Percentiles rank a stretch among this genome's conserved stretches.
Conservation (phyloP, 2,797 vertebrate genomes). For the Crocodylus rhombifer region DNA sequence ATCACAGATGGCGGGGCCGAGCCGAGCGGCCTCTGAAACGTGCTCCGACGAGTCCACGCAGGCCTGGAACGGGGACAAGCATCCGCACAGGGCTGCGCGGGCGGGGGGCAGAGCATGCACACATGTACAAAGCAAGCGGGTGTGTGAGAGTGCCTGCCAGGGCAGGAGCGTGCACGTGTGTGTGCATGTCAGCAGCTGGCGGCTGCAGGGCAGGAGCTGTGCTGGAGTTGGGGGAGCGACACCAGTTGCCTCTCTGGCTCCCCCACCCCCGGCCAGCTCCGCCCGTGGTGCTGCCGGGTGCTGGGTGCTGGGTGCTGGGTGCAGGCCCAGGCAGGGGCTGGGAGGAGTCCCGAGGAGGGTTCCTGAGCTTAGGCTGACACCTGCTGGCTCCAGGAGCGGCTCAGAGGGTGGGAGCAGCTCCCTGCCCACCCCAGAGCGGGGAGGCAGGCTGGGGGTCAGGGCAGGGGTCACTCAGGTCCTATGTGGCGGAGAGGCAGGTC, state of each 20-base stretch:
- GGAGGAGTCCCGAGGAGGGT: background rate
- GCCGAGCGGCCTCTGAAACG: background rate
- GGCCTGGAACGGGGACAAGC: background rate
- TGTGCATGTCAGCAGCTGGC: background rate
- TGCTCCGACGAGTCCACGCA: background rate
- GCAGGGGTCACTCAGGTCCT: too few relatives aligned
- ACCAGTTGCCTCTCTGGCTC: too few relatives aligned
- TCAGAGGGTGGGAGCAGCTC: too few relatives aligned
- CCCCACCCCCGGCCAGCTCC: background rate
- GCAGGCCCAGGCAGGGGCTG: background rate
- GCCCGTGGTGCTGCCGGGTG: background rate
- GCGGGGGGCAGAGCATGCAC: too few relatives aligned
- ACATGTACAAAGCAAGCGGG: background rate
- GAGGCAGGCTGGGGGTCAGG: too few relatives aligned
- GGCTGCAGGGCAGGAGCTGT: background rate
- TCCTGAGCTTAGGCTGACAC: constrained; percentile 9
- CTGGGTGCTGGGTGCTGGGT: background rate
- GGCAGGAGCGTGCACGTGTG: background rate
- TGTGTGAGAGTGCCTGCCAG: background rate
- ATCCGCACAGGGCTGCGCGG: background rate
- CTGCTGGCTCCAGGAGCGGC: background rate
- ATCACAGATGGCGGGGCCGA: background rate
- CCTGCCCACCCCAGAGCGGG: background rate
- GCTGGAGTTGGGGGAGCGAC: too few relatives aligned
- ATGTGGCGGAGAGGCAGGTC: background rate